phyloP scores from a whole-genome alignment of 64 coral and sea anemone species.

The Dendronephthya gigantea region DNA sequence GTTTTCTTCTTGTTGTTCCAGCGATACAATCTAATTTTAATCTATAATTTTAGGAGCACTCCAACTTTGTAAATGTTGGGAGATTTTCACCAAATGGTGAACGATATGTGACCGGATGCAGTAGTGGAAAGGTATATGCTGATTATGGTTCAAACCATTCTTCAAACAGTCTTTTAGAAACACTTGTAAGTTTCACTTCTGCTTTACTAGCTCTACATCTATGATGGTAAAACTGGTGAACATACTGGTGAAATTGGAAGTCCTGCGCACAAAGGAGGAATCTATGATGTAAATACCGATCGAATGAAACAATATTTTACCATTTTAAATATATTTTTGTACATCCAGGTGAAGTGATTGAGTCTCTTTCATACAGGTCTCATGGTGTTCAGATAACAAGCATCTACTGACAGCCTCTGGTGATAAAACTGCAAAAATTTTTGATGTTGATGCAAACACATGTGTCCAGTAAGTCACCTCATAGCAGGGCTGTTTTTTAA shows the following conservation, averaged over 20 bases:
- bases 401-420: conserved; percentile 73
- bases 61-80: conserved; percentile 89
- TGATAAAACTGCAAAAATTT: conserved; percentile 89
- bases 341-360: neutral
- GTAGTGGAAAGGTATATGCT: conserved; percentile 78
- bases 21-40: too few relatives aligned
- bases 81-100: conserved; percentile 75
- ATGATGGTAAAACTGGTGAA: conserved; percentile 58
- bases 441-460: conserved; percentile 48
- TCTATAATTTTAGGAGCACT: conserved; percentile 37
- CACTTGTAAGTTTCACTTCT: too few relatives aligned
- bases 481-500: too few relatives aligned
- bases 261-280: conserved; percentile 56
- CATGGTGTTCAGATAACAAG: conserved; percentile 64
- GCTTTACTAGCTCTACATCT: conserved; percentile 43
- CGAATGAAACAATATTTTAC: too few relatives aligned
- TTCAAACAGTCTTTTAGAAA: too few relatives aligned
- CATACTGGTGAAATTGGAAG: conserved; percentile 19
- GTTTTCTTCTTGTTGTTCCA: too few relatives aligned
- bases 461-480: conserved; percentile 45
- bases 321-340: too few relatives aligned
- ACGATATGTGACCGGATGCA: conserved; percentile 53
- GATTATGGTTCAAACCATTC: too few relatives aligned
- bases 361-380: conserved; percentile 35
- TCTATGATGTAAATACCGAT: conserved; percentile 56